Evolutionary conservation across 2,888 invertebrate species (phyloP), one percentile per base, ranked within the genome.

Genomic region (Ferrisia virgata): DNA sequence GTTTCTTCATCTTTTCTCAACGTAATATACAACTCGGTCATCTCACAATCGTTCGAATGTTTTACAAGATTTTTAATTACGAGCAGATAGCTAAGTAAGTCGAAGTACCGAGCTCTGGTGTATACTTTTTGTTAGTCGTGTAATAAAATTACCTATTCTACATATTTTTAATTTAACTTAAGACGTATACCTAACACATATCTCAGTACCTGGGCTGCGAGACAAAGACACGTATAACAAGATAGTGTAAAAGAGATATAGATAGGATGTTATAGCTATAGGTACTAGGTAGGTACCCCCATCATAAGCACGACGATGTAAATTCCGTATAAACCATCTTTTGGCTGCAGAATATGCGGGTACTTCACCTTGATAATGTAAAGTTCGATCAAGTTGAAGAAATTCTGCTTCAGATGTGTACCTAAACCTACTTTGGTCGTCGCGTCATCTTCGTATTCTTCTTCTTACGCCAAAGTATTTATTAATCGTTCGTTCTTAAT

Each of bases 401-500:
- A 76, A 76, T 76, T 33, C 36, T 36, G 13, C 8, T 36, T 36
- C 36, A n/a, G n/a, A n/a, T 36, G 18, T 36, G 36, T 76, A 15
- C 18, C n/a, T n/a, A n/a, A n/a, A n/a, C n/a, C n/a, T n/a, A n/a
- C n/a, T n/a, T n/a, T n/a, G n/a, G n/a, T n/a, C n/a, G n/a, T n/a
- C n/a, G n/a, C n/a, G n/a, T n/a, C 15, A n/a, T 53, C 4, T 53
- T 53, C 15, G 9, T 53, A 6, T 18, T 15, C 15, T 28, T 1
- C 31, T 76, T n/a, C 72, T 15, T 36, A 11, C 25, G 11, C 72
- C 8, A 76, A 76, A 76, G 72, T 76, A 76, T 76, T 76, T 76
- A 76, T 76, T 76, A 76, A 76, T 80, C 47, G 80, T 18, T 53
- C 47, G 79, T 39, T 79, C 43, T 47, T 47, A 40, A 40, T 79